phyloP scores from a whole-genome alignment of 2,888 invertebrate species.

The Eupithecia vulgata region DNA sequence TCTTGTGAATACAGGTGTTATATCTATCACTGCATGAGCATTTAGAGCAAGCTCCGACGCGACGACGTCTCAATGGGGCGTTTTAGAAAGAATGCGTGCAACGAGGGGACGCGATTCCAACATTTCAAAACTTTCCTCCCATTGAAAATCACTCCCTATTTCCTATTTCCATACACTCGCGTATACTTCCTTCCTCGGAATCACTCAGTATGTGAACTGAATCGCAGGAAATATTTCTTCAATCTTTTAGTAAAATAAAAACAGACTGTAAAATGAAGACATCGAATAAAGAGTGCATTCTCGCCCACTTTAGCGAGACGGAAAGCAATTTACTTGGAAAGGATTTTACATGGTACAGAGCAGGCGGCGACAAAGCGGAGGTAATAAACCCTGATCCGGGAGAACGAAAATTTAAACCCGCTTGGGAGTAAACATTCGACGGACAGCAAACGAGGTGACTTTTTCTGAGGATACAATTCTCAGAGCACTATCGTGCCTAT shows the following conservation, averaged over 20 bases:
- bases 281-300: slow-evolving; percentile 58
- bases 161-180: slow-evolving; percentile 54
- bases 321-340: slow-evolving; percentile 67
- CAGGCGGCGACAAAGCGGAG: slow-evolving; percentile 64
- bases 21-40: slow-evolving; percentile 53
- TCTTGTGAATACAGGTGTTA: slow-evolving; percentile 44
- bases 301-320: slow-evolving; percentile 58
- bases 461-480: background rate
- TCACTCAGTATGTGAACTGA: slow-evolving; percentile 45
- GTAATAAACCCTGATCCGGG: slow-evolving; percentile 70
- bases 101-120: slow-evolving; percentile 59
- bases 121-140: slow-evolving; percentile 51
- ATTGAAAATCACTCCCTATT: slow-evolving; percentile 65
- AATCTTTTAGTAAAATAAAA: slow-evolving; percentile 46
- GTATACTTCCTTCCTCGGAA: slow-evolving; percentile 42
- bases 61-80: slow-evolving; percentile 76
- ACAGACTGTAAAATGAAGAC: slow-evolving; percentile 49
- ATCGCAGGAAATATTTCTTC: slow-evolving; percentile 27
- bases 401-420: slow-evolving; percentile 62
- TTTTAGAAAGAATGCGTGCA: slow-evolving; percentile 71
- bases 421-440: slow-evolving; percentile 25
- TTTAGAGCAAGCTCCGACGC: slow-evolving; percentile 59
- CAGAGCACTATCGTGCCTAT: background rate
- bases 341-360: slow-evolving; percentile 64
- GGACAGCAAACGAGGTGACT: background rate